Percentiles rank a stretch among this genome's conserved stretches.
Evolutionary conservation across 2,113 vertebrate species (phyloP).

Genomic region (Syngnathoides biaculeatus): DNA sequence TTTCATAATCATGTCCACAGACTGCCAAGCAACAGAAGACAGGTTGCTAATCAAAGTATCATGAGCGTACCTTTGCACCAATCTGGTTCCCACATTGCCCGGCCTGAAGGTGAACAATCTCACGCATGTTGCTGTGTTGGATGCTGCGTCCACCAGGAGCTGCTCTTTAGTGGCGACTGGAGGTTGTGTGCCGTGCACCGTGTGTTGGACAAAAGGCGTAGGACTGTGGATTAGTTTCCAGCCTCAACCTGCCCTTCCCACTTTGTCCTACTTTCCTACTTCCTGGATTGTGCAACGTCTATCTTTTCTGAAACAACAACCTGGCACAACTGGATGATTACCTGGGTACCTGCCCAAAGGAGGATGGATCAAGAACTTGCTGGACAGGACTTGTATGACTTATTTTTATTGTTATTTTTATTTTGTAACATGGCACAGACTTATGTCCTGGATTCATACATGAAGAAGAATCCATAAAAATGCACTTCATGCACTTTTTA

Average conservation of each 20-base stretch:
- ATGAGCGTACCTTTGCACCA: conserved; percentile 18
- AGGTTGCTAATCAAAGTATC: neutral
- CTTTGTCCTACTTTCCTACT: neutral
- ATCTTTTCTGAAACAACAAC: neutral
- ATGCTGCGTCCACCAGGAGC: neutral
- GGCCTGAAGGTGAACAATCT: conserved; percentile 67
- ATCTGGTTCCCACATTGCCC: conserved; percentile 70
- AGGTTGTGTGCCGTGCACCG: neutral
- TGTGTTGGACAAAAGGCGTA: neutral
- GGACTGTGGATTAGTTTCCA: too few species aligned
- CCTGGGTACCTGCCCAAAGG: neutral
- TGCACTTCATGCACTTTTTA: neutral
- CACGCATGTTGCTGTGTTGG: conserved; percentile 53
- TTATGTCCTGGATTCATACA: neutral
- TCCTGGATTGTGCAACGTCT: neutral
- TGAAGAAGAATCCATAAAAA: neutral
- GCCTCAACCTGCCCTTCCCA: neutral
- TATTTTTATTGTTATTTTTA: neutral
- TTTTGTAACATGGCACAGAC: neutral
- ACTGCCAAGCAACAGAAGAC: neutral
- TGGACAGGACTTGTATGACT: neutral
- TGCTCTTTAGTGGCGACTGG: neutral
- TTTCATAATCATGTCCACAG: conserved; percentile 9
- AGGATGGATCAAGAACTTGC: neutral
- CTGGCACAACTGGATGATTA: neutral